Percentiles rank a stretch among this genome's conserved stretches.
These are phyloP conservation scores for Varroa destructor DNA, from an alignment of 1,140 invertebrate species.

Conservation along the genomic window DNA sequence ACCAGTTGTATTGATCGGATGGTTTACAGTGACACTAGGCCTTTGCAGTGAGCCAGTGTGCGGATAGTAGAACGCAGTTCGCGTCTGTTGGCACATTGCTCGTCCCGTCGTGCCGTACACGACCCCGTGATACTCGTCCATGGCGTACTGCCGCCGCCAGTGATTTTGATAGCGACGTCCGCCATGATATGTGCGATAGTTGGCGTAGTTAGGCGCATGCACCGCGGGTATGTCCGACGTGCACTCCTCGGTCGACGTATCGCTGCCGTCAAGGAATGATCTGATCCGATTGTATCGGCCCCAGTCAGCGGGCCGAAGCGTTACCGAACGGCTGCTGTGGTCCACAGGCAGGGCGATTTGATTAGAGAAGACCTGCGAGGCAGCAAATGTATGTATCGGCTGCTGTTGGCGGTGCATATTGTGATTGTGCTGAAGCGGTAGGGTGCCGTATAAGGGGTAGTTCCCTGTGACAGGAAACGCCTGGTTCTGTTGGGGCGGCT, in stretches of 20 bases:
- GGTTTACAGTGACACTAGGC: neutral
- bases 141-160: slow-evolving; percentile 25
- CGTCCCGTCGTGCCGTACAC: slow-evolving; percentile 21
- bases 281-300: slow-evolving; percentile 21
- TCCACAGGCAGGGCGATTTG: slow-evolving; percentile 9
- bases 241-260: slow-evolving; percentile 16
- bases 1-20: slow-evolving; percentile 8
- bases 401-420: neutral
- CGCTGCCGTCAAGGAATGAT: slow-evolving; percentile 20
- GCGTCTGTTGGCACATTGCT: slow-evolving; percentile 17
- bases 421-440: slow-evolving; percentile 9
- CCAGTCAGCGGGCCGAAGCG: slow-evolving; percentile 21
- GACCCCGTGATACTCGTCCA: slow-evolving; percentile 23
- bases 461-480: neutral
- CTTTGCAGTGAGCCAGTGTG: slow-evolving; percentile 23
- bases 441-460: slow-evolving; percentile 26
- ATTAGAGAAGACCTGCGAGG: slow-evolving; percentile 21
- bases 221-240: slow-evolving; percentile 12
- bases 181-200: slow-evolving; percentile 19
- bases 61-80: slow-evolving; percentile 19
- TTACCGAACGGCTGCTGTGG: neutral
- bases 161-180: slow-evolving; percentile 17
- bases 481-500: neutral
- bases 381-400: neutral
- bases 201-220: slow-evolving; percentile 11